Percentiles rank a stretch among this genome's conserved stretches.
Conservation (phyloP, 1,140 invertebrate species). For the Drosophila santomea region DNA sequence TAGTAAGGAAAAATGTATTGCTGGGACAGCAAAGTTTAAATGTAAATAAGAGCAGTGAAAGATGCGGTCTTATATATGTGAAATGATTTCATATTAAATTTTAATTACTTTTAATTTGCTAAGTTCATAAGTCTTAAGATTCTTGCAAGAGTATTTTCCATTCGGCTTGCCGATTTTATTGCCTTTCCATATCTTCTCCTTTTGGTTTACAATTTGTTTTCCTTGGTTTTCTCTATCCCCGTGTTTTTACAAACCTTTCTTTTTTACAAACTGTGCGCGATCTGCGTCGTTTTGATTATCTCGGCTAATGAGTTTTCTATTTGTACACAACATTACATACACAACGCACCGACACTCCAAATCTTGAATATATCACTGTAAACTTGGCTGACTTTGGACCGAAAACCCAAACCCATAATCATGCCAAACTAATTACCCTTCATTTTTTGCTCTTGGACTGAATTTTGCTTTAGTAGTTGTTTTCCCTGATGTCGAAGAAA, state of each 20-base stretch:
- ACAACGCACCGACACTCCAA: conserved; percentile 13
- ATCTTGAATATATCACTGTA: conserved; percentile 22
- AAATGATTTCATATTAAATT: too few relatives aligned
- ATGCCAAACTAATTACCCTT: conserved; percentile 22
- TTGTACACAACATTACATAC: conserved; percentile 55
- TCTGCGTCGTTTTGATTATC: conserved; percentile 48
- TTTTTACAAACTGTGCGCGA: conserved; percentile 17
- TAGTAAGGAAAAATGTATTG: too few relatives aligned
- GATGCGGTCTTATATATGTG: too few relatives aligned
- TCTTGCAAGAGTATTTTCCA: conserved; percentile 38
- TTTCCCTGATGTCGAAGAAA: conserved; percentile 1
- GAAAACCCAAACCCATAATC: conserved; percentile 13
- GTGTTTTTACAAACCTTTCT: conserved; percentile 17
- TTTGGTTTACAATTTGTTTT: conserved; percentile 21
- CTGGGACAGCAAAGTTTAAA: too few relatives aligned
- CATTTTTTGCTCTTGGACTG: not conserved
- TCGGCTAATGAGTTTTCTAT: conserved; percentile 76
- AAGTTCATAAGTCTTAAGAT: not conserved
- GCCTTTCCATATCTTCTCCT: conserved; percentile 12
- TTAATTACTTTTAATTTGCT: not conserved
- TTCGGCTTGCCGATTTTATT: conserved; percentile 49
- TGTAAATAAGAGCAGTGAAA: too few relatives aligned
- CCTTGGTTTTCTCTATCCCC: conserved; percentile 27
- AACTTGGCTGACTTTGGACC: conserved; percentile 27
- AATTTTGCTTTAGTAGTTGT: not conserved